Conservation (phyloP, 1,140 invertebrate genomes). For the Leptoteleia sp. region DNA sequence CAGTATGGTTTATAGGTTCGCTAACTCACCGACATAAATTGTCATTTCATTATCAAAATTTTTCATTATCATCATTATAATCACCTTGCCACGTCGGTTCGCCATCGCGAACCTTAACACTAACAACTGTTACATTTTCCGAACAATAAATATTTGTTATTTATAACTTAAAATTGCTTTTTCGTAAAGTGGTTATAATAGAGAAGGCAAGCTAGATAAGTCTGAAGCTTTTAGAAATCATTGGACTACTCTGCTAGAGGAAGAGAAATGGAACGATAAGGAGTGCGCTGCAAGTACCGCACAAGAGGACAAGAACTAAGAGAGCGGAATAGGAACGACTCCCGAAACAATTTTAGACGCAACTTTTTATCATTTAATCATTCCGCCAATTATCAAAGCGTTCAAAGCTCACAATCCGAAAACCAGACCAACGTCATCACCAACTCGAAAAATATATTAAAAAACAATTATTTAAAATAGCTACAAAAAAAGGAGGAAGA, state of each 20-base stretch:
- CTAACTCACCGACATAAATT: too few species aligned
- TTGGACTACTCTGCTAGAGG: constrained; percentile 25
- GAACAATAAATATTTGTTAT: constrained; percentile 8
- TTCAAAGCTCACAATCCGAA: too few species aligned
- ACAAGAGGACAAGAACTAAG: constrained; percentile 32
- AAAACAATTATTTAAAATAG: too few species aligned
- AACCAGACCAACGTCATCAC: too few species aligned
- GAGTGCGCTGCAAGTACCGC: constrained; percentile 28
- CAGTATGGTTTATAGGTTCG: too few species aligned
- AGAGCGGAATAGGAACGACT: constrained; percentile 32
- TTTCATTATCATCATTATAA: too few species aligned
- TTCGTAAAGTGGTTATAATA: constrained; percentile 22
- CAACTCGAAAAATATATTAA: too few species aligned
- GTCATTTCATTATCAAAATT: too few species aligned
- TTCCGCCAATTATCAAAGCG: neutral
- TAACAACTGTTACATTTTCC: too few species aligned
- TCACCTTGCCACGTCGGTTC: too few species aligned
- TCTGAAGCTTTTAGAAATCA: constrained; percentile 42
- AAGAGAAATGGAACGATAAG: constrained; percentile 36
- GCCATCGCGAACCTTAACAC: too few species aligned
- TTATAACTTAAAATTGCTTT: constrained; percentile 22
- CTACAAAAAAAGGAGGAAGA: too few species aligned
- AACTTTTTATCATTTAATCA: constrained; percentile 17
- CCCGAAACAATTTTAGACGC: constrained; percentile 22
- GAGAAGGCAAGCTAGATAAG: constrained; percentile 26